A percentile compares a stretch with the other conserved stretches of the same genome.
Evolutionary conservation across 2,113 vertebrate species (phyloP).

Genomic region (Oxyura jamaicensis): DNA sequence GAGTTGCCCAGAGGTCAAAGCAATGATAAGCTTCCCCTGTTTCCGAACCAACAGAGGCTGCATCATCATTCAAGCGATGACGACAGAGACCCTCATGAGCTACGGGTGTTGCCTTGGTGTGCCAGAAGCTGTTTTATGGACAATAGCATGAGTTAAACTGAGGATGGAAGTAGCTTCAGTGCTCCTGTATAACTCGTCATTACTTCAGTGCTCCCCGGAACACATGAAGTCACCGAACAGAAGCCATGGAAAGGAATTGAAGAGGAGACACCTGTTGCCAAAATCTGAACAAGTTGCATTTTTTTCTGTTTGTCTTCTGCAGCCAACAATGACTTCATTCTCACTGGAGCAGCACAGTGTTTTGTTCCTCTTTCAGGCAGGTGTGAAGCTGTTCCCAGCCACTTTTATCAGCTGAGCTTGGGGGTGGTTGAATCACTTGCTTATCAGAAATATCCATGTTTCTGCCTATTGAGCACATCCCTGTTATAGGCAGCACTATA

Average conservation of each 20-base stretch:
- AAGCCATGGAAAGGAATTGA: background rate
- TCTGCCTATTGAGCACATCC: background rate
- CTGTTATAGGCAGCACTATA: rapidly evolving
- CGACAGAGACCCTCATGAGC: background rate
- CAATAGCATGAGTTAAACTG: rapidly evolving
- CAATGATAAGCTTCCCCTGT: background rate
- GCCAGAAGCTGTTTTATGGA: background rate
- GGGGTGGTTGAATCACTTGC: background rate
- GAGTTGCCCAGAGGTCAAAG: background rate
- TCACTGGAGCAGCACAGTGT: background rate
- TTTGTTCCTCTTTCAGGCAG: background rate
- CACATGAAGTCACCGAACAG: background rate
- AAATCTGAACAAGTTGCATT: background rate
- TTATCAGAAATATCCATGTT: background rate
- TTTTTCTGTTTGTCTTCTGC: background rate
- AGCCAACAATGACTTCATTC: background rate
- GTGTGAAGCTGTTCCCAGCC: background rate
- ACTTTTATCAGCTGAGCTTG: background rate
- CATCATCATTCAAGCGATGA: background rate
- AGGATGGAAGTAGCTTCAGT: background rate
- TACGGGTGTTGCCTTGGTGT: background rate
- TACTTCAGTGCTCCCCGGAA: background rate
- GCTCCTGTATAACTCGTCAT: background rate
- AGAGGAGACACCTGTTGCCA: background rate
- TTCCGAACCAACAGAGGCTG: background rate